Conservation (phyloP, 1,140 invertebrate species). For the Anoplolepis gracilipes region DNA sequence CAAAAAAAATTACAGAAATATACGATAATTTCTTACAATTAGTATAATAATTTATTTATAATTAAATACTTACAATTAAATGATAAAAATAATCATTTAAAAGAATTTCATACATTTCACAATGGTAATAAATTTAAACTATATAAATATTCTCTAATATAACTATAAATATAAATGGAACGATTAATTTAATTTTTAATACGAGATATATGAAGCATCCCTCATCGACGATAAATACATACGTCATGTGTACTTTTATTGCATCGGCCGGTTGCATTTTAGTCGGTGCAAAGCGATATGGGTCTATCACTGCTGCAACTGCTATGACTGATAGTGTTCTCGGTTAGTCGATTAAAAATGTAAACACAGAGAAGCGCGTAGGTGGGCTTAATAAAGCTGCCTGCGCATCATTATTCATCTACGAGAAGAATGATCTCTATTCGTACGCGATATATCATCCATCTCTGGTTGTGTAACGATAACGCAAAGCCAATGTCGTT, state of each 20-base stretch:
- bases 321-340: conserved; percentile 14
- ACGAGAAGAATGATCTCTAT: too few relatives aligned
- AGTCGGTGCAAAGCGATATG: neutral
- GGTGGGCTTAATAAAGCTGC: conserved; percentile 2
- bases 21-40: neutral
- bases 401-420: conserved; percentile 11
- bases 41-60: too few relatives aligned
- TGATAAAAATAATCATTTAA: neutral
- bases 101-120: neutral
- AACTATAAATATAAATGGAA: too few relatives aligned
- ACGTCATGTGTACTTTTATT: neutral
- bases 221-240: conserved; percentile 15
- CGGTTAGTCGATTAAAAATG: conserved; percentile 40
- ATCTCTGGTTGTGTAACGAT: conserved; percentile 32
- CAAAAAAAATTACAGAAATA: neutral
- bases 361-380: conserved; percentile 31
- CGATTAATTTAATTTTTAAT: neutral
- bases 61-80: too few relatives aligned
- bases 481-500: conserved; percentile 30
- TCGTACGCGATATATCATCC: too few relatives aligned
- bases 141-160: conserved; percentile 14
- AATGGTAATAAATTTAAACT: neutral
- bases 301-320: conserved; percentile 10
- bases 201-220: neutral
- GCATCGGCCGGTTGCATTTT: conserved; percentile 11